Base-by-base conservation (phyloP, 2,888 invertebrate species). In the Stramonita haemastoma region DNA sequence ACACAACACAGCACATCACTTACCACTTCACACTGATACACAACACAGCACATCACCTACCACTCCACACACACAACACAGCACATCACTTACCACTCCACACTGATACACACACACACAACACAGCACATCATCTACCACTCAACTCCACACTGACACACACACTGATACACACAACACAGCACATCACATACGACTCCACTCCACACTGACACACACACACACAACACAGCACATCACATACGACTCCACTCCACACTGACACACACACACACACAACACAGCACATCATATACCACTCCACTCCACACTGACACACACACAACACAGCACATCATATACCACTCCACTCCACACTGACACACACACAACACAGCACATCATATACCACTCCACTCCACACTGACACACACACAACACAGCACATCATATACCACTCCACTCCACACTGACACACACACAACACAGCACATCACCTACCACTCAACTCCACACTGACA, bases 391-490 rank as follows among this genome's bases (percentile, higher is more conserved):
- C 8, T 5, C 46, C 46, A 46, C 4, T 46, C 46, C 46, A 46
- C 8, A 46, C 97, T 98, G 96, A 32, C 94, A 90, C 26, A 34
- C 15, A 34, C 13, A 29, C 26, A 77, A n/a, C 29, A n/a, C 13
- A 29, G 8, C 66, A 26, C 13, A 66, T 17, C 66, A 22, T 8
- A 46, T n/a, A 46, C 2, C 46, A 46, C 8, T 5, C 46, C 46
- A 46, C 4, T 46, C 46, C 46, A 46, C 8, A 46, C 97, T 98
- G 96, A 32, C 94, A 90, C 26, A 34, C 15, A 34, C 13, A 29
- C 26, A 77, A n/a, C 29, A n/a, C 13, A 29, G 8, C 66, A 26
- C 13, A 66, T 17, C 66, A 22, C 46, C 2, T n/a, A 46, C 2
- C 46, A 46, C 8, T 5, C 46, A 2, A 46, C 4, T 46, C 46